Base-by-base conservation (phyloP, 2,888 invertebrate genomes). In the Phymatocera aterrima region DNA sequence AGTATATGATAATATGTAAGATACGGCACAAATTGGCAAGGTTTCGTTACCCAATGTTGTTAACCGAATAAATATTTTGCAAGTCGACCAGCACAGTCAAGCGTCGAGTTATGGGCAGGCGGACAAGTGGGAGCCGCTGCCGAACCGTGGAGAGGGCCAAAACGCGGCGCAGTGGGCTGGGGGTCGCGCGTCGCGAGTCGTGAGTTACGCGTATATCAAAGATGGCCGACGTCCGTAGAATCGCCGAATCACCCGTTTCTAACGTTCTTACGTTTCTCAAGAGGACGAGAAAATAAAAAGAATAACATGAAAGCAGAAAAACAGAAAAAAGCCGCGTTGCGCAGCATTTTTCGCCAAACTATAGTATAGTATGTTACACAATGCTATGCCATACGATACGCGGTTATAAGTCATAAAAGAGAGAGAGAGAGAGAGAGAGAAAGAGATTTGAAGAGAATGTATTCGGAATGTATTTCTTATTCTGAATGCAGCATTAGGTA, bases 51-150 rank as follows among this genome's bases (percentile, higher is more conserved):
- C 43, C 68, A 68, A 68, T 68, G 43, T 64, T 64, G 37, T 68
- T 68, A 24, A 68, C 15, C 68, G 68, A 68, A 43, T 68, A 68
- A 46, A 68, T 68, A 68, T 68, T 68, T 68, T 68, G 46, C 68
- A 68, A n/a, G n/a, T n/a, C n/a, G n/a, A 68, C 28, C 43, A 68
- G 37, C 6, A 61, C 1, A 31, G 18, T n/a, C 37, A 6, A n/a
- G 28, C 18, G 6, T n/a, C 31, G 3, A 54, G 54, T 0, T 18
- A n/a, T n/a, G 18, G n/a, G 6, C 51, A 48, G 54, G 12, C 54
- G 24, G 54, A 2, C 18, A 54, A 21, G 10, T 18, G 18, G 24
- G 24, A n/a, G n/a, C n/a, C n/a, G n/a, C n/a, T n/a, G n/a, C n/a
- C n/a, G n/a, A n/a, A n/a, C n/a, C 24, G 24, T n/a, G 15, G 3